Base-by-base conservation (phyloP, 2,888 invertebrate genomes). In the Coenonympha arcania region DNA sequence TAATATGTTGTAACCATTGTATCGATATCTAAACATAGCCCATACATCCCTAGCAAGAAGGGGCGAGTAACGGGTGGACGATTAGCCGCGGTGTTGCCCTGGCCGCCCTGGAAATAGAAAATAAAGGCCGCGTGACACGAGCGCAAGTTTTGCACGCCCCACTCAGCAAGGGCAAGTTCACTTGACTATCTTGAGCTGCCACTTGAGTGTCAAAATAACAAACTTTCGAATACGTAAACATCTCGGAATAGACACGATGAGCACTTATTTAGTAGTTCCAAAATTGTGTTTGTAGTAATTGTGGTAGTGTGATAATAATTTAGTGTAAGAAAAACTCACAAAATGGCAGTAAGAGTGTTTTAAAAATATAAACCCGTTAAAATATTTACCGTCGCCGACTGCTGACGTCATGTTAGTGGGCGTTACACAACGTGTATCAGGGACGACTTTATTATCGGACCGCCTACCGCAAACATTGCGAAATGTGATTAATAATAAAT, bases 81-180 rank as follows among this genome's bases (percentile, higher is more conserved):
- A 84, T 83, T 83, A 83, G 81, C 79, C 69, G 74, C 66, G 74
- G 76, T 74, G 80, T 79, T 76, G 73, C 79, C 71, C 73, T 68
- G 69, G 61, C 68, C 73, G 76, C 74, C 80, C 76, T 76, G 75
- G 76, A 82, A 80, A 84, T 81, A 81, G 84, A 83, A 83, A 82
- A 84, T 81, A 84, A 80, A 81, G 76, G 74, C 75, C 66, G 62
- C 70, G 71, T 75, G 76, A 79, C 81, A 76, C 66, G 70, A 68
- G 60, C 69, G 60, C 48, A 57, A 50, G 64, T 48, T 46, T 49
- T 50, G 50, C 52, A 33, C 47, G 37, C 44, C 44, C 57, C 40
- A 51, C 34, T 61, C 4, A 45, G n/a, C n/a, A n/a, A n/a, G n/a
- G 19, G 61, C 61, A 28, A 68, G 63, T 59, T 15, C 16, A 57